phyloP scores from a whole-genome alignment of 92 coral and sea anemone genomes.

The Phenganax subtilis region DNA sequence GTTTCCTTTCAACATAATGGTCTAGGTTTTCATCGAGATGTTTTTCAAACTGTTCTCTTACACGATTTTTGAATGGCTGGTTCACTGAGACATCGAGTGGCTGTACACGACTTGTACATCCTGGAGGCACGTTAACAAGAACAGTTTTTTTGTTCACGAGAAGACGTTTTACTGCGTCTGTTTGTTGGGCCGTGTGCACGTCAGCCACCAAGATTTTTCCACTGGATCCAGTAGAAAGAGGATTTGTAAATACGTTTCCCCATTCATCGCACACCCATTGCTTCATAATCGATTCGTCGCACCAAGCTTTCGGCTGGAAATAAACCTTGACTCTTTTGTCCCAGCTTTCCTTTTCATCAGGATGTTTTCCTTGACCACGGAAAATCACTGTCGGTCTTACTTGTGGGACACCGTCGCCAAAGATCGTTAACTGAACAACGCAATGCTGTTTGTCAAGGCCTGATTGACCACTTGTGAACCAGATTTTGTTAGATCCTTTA shows the following conservation, averaged over 20 bases:
- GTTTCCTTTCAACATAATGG: constrained; percentile 45
- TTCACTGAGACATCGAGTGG: constrained; percentile 41
- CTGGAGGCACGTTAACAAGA: constrained; percentile 40
- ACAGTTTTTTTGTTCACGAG: constrained; percentile 42
- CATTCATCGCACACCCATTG: constrained; percentile 32
- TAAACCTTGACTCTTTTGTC: constrained; percentile 34
- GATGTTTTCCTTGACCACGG: constrained; percentile 28
- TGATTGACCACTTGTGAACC: constrained; percentile 26
- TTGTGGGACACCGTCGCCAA: constrained; percentile 21
- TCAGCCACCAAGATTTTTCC: constrained; percentile 45
- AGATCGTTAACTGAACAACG: constrained; percentile 32
- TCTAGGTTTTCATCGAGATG: constrained; percentile 30
- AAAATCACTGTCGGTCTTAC: constrained; percentile 42
- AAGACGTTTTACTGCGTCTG: constrained; percentile 34
- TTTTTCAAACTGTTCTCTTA: constrained; percentile 38
- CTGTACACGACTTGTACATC: constrained; percentile 38
- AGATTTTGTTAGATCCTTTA: constrained; percentile 36
- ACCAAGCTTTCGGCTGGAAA: constrained; percentile 43
- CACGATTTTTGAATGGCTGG: constrained; percentile 43
- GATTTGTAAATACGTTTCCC: constrained; percentile 44
- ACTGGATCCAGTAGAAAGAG: constrained; percentile 2
- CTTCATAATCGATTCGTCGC: constrained; percentile 33
- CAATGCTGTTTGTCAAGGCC: constrained; percentile 37
- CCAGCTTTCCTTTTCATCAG: constrained; percentile 34
- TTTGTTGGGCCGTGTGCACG: constrained; percentile 45